Base-by-base conservation (phyloP, 1,140 invertebrate genomes). In the Melanaphis sacchari region DNA sequence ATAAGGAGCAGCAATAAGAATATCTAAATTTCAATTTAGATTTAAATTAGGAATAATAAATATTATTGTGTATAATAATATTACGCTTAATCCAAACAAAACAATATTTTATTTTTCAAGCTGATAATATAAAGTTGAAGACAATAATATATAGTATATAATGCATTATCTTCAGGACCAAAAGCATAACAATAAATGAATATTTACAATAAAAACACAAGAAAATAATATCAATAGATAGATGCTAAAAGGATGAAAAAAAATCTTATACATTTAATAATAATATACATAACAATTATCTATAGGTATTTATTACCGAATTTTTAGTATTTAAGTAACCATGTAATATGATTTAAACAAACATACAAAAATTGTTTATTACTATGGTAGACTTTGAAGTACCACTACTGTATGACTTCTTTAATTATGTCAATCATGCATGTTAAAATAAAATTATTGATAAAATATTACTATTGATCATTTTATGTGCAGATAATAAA, bases 201-300 rank as follows among this genome's bases (percentile, higher is more conserved):
- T 89, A 88, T 88, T 88, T 88, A 89, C 46, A 89, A 54, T 89
- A 24, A 89, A 36, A 52, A 52, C 52, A 54, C 9, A 36, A 26
- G 46, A 89, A 54, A 89, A 89, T 49, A 89, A 54, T 54, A 89
- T 54, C 26, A 38, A 89, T 85, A 85, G 22, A 40, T 85, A 85
- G 82, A 24, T 89, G 38, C 21, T 36, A 40, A 49, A 88, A 88
- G 87, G 9, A 88, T 52, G 40, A 52, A 88, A 88, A 89, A 52
- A 54, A 89, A 11, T 24, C 46, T 40, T 89, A 89, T 24, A 89
- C 38, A 89, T 88, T 52, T 54, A 89, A 87, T 49, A 89, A 89
- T 89, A 89, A 46, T 89, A 3, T 89, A 88, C 87, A 52, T 52
- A 38, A 49, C n/a, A 52, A 54, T 38, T 38, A 54, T 89, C n/a